These are phyloP conservation scores for Meloidogyne floridensis DNA, from an alignment of 1,140 invertebrate genomes.

Conservation along the genomic window DNA sequence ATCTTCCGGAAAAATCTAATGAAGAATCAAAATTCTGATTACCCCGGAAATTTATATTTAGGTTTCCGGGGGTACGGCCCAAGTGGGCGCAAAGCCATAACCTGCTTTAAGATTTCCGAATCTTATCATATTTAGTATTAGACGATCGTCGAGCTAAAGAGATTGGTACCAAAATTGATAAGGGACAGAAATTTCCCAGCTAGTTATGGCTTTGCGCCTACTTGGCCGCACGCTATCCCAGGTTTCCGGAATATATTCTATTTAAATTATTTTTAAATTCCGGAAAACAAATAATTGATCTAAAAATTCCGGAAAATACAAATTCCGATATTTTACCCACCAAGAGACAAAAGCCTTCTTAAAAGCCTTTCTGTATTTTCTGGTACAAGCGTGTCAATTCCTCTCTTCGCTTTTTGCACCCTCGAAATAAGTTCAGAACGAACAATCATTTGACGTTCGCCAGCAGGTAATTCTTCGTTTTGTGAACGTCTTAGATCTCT, in stretches of 20 bases:
- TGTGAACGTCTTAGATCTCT: conserved; percentile 32
- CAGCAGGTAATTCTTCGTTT: conserved; percentile 20
- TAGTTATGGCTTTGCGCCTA: no score
- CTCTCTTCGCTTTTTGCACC: conserved; percentile 40
- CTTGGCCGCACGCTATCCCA: no score
- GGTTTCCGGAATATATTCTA: no score
- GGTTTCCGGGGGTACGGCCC: no score
- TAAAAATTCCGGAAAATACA: not conserved
- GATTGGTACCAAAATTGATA: no score
- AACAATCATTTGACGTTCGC: not conserved
- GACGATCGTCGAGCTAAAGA: no score
- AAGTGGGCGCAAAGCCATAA: no score
- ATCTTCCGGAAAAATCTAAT: not conserved
- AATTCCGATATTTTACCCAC: not conserved
- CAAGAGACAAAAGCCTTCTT: conserved; percentile 23
- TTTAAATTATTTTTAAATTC: not conserved
- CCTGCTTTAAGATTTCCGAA: no score
- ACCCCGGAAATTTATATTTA: not conserved
- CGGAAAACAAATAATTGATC: not conserved
- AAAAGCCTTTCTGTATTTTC: conserved; percentile 28
- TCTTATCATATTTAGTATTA: no score
- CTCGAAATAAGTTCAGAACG: conserved; percentile 21
- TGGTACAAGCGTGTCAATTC: conserved; percentile 31
- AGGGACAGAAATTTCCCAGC: no score
- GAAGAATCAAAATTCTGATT: not conserved